These are phyloP conservation scores for Microctenopoma steveboyesi DNA, from an alignment of 2,797 vertebrate genomes.

Conservation along the genomic window DNA sequence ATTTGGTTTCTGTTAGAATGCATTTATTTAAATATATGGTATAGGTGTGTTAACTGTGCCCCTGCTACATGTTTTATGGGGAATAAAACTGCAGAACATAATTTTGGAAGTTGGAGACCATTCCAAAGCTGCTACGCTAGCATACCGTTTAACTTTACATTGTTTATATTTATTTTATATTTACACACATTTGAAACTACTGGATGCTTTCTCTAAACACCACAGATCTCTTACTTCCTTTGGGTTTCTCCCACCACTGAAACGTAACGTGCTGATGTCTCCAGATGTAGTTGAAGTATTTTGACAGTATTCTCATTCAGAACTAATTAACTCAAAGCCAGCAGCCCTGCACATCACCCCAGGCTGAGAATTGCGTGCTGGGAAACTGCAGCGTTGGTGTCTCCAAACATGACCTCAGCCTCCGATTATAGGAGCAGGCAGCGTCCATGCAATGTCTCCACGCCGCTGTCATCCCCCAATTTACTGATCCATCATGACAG, in stretches of 20 bases:
- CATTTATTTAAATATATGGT: too few relatives aligned
- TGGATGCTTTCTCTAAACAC: too few relatives aligned
- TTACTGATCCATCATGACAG: conserved; percentile 40
- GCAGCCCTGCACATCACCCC: not conserved
- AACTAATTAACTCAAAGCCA: conserved; percentile 7
- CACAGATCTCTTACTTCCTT: too few relatives aligned
- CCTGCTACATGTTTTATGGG: too few relatives aligned
- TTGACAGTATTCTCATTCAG: not conserved
- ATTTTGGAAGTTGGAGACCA: too few relatives aligned
- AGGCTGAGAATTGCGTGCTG: not conserved
- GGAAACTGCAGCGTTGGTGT: conserved; percentile 7
- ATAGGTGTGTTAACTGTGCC: too few relatives aligned
- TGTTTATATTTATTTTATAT: too few relatives aligned
- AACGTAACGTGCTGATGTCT: not conserved
- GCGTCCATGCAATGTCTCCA: conserved; percentile 11
- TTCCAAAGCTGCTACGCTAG: too few relatives aligned
- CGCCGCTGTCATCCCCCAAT: conserved; percentile 16
- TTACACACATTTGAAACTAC: too few relatives aligned
- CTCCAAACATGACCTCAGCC: conserved; percentile 16
- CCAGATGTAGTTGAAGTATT: not conserved
- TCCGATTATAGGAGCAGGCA: conserved; percentile 13
- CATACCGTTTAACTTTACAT: too few relatives aligned
- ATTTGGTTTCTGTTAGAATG: too few relatives aligned
- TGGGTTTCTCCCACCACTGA: not conserved
- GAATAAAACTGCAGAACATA: too few relatives aligned